Conservation (phyloP, 1,140 invertebrate genomes). For the Ceratina japonica region DNA sequence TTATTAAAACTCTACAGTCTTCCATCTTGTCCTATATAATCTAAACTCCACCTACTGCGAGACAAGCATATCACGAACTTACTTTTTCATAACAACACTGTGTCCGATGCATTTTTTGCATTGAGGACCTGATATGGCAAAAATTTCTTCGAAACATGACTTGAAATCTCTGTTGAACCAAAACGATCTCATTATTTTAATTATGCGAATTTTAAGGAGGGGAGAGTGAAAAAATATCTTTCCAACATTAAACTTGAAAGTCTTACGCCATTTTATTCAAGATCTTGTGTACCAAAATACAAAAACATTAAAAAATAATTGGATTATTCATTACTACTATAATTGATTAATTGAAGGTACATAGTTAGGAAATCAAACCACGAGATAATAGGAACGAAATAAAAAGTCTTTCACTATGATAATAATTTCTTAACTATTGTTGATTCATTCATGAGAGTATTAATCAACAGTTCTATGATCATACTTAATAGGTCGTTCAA, state of each 20-base stretch:
- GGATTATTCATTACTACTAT: no score
- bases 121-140: neutral
- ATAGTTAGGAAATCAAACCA: neutral
- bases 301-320: no score
- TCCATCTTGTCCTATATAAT: slow-evolving; percentile 54
- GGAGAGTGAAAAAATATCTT: no score
- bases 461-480: neutral
- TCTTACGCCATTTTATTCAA: no score
- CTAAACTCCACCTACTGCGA: slow-evolving; percentile 10
- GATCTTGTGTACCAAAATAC: no score
- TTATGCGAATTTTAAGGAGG: no score
- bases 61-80: slow-evolving; percentile 21
- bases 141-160: no score
- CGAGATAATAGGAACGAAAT: neutral
- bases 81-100: slow-evolving; percentile 14
- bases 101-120: neutral
- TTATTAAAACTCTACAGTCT: slow-evolving; percentile 66
- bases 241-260: no score
- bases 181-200: no score
- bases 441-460: neutral
- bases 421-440: neutral
- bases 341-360: no score
- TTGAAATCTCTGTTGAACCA: no score
- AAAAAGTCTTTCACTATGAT: neutral
- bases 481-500: slow-evolving; percentile 1